phyloP scores from a whole-genome alignment of 2,113 vertebrate species.

The Podarcis cretensis region DNA sequence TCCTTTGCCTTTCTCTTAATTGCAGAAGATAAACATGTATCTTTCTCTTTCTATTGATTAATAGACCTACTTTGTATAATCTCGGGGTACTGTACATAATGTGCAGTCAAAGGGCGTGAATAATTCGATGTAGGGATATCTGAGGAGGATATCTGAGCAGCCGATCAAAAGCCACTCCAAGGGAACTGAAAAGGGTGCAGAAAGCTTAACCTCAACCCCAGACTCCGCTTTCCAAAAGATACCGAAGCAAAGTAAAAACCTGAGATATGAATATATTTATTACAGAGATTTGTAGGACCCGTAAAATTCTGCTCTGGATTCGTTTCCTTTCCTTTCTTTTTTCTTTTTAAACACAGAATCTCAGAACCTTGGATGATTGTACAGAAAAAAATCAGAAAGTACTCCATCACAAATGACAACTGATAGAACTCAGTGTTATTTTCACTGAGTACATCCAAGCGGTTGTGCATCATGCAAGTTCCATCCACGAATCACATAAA shows the following conservation, averaged over 20 bases:
- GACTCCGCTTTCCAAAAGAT: constrained; percentile 34
- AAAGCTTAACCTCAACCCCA: neutral
- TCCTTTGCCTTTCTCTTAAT: constrained; percentile 58
- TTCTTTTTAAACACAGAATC: constrained; percentile 58
- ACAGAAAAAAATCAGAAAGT: constrained; percentile 76
- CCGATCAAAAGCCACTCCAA: neutral
- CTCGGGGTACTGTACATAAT: neutral
- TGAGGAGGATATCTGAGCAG: neutral
- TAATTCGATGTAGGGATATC: neutral
- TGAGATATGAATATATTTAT: constrained; percentile 87
- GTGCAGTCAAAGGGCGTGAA: neutral
- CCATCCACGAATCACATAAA: constrained; percentile 81
- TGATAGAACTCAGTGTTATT: constrained; percentile 96
- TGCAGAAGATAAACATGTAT: constrained; percentile 55
- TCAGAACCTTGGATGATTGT: constrained; percentile 80
- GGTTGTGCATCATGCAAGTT: constrained; percentile 86
- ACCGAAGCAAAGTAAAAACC: constrained; percentile 54
- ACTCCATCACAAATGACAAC: constrained; percentile 80
- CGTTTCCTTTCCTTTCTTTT: constrained; percentile 39
- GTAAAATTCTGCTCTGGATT: constrained; percentile 85
- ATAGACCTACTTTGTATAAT: neutral
- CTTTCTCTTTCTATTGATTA: neutral
- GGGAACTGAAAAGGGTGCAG: constrained; percentile 10
- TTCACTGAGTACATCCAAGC: constrained; percentile 81
- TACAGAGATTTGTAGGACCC: constrained; percentile 89